A percentile compares a stretch with the other conserved stretches of the same genome.
These are phyloP conservation scores for Tetropium fuscum DNA, from an alignment of 2,888 invertebrate genomes.

Conservation along the genomic window DNA sequence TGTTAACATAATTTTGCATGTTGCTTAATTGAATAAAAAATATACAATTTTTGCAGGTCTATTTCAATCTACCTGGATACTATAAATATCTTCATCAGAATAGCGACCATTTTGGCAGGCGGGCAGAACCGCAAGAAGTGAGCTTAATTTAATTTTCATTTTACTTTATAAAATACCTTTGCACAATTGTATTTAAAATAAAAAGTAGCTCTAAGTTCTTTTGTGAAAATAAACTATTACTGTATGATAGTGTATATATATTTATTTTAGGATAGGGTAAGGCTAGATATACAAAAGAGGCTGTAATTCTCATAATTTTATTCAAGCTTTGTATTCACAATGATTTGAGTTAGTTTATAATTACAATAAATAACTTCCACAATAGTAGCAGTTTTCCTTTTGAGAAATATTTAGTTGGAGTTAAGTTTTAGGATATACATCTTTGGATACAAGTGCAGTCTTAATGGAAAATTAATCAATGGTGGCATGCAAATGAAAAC, in stretches of 20 bases:
- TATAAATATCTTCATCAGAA: slow-evolving; percentile 95
- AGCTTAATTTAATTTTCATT: slow-evolving; percentile 27
- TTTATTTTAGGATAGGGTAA: slow-evolving; percentile 39
- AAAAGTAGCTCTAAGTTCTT: neutral
- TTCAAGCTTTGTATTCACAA: slow-evolving; percentile 58
- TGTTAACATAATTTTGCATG: neutral
- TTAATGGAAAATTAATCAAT: slow-evolving; percentile 43
- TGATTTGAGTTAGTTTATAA: slow-evolving; percentile 51
- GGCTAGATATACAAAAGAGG: slow-evolving; percentile 35
- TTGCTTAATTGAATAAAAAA: slow-evolving; percentile 14
- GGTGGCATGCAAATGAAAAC: slow-evolving; percentile 41
- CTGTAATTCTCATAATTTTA: slow-evolving; percentile 49
- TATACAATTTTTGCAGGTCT: slow-evolving; percentile 76
- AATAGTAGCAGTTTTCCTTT: slow-evolving; percentile 44
- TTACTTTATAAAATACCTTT: slow-evolving; percentile 30
- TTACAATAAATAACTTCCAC: slow-evolving; percentile 54
- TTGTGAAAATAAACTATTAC: neutral
- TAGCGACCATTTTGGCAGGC: slow-evolving; percentile 89
- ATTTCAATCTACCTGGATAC: slow-evolving; percentile 96
- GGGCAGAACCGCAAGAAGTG: slow-evolving; percentile 71
- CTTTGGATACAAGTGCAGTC: slow-evolving; percentile 59
- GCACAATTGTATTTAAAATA: slow-evolving; percentile 2
- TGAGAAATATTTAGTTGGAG: slow-evolving; percentile 31
- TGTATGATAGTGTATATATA: slow-evolving; percentile 35
- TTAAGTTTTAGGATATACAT: slow-evolving; percentile 42